Evolutionary conservation across 2,113 vertebrate genomes (phyloP), one percentile per base, ranked within the genome.

Genomic region (Xyliphius kryptos): DNA sequence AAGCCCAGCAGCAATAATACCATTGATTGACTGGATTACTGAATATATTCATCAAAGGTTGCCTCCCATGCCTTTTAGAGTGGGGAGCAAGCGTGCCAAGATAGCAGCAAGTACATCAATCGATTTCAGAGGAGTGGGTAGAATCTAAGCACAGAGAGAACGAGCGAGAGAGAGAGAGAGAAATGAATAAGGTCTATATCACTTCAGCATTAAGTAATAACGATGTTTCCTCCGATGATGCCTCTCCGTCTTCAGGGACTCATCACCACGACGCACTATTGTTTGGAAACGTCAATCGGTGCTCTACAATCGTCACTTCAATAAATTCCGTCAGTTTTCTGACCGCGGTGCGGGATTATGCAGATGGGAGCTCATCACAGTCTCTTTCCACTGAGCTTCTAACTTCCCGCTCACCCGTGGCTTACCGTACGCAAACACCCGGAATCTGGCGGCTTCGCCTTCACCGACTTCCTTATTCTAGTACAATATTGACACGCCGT

Each of bases 31-130:
- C 58, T 46, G 61, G 40, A 46, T 70, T 69, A 71, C 60, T 65
- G 55, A 74, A 49, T 54, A 52, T 65, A 61, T 73, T 52, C 54
- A 63, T 74, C 60, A 76, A 74, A 73, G 61, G n/a, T n/a, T n/a
- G 72, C n/a, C 61, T 67, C 51, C n/a, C 16, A 16, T 60, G 41
- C 54, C 57, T 67, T 63, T 21, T 46, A 13, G 12, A 56, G 44
- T 43, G 38, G 22, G 20, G 54, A 53, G n/a, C 38, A 48, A 51
- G 16, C n/a, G 36, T 68, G 54, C 61, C 67, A 64, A 67, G 61
- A 76, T 57, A 64, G 47, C 51, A 38, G 32, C 53, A 50, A 67
- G 67, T 66, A 44, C 47, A 71, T 68, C 40, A 59, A 63, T 66
- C 40, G 52, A 75, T 71, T 75, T n/a, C 20, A 17, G 26, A 36